A percentile compares a stretch with the other conserved stretches of the same genome.
These are phyloP conservation scores for Hermatobates lingyangjiaoensis DNA, from an alignment of 1,140 invertebrate species.

Conservation along the genomic window DNA sequence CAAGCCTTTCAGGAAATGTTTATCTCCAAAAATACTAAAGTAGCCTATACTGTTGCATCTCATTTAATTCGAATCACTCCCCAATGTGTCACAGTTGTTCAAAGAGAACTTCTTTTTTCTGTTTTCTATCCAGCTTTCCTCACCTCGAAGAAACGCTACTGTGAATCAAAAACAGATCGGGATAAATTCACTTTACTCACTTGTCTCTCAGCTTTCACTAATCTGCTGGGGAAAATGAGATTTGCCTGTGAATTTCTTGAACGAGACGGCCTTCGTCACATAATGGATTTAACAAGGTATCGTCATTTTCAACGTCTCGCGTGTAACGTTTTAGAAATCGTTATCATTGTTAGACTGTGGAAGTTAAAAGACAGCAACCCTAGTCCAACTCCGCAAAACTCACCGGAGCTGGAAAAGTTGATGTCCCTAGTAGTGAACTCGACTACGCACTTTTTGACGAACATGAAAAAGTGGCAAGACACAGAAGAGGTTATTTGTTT, in stretches of 20 bases:
- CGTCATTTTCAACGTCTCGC: slow-evolving; percentile 34
- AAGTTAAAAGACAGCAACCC: slow-evolving; percentile 14
- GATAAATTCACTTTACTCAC: slow-evolving; percentile 37
- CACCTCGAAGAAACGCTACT: slow-evolving; percentile 29
- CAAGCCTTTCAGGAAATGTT: slow-evolving; percentile 35
- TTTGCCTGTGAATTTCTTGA: slow-evolving; percentile 38
- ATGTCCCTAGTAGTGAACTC: slow-evolving; percentile 29
- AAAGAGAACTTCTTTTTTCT: slow-evolving; percentile 33
- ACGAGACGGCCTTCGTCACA: slow-evolving; percentile 31
- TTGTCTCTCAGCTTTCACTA: slow-evolving; percentile 37
- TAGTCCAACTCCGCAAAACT: slow-evolving; percentile 11
- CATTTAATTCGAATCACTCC: slow-evolving; percentile 38
- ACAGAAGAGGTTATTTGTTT: not conserved
- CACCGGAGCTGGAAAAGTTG: slow-evolving; percentile 29
- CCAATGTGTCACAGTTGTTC: slow-evolving; percentile 29
- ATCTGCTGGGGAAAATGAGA: slow-evolving; percentile 29
- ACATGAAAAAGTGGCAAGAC: slow-evolving; percentile 14
- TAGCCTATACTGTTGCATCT: slow-evolving; percentile 32
- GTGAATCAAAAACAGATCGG: slow-evolving; percentile 24
- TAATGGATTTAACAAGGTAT: slow-evolving; percentile 30
- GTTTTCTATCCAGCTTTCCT: slow-evolving; percentile 40
- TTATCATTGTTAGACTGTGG: slow-evolving; percentile 34
- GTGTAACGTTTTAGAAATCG: slow-evolving; percentile 38
- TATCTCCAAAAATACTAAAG: slow-evolving; percentile 30
- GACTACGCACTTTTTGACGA: slow-evolving; percentile 23